Base-by-base conservation (phyloP, 2,797 vertebrate species). In the Protosalanx chinensis region DNA sequence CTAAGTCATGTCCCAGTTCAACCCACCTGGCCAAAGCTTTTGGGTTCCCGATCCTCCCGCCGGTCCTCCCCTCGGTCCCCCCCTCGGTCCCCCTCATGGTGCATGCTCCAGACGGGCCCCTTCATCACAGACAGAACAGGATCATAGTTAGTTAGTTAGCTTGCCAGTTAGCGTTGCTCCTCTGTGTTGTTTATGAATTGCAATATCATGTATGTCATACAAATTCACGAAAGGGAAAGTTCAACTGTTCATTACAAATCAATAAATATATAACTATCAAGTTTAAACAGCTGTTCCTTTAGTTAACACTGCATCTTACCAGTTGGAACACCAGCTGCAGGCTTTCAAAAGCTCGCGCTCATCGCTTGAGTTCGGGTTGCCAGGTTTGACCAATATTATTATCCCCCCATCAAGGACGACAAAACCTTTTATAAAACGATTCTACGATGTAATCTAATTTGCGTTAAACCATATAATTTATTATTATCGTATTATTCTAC, bases 1-100 rank as follows among this genome's bases (percentile, higher is more conserved):
- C 51, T 6, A 56, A 56, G 18, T 6, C 51, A 56, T 16, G 15
- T 18, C 13, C 18, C 51, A 8, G 6, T n/a, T 56, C 41, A n/a
- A 61, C 80, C 1, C 10, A 90, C 90, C 85, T 90, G 86, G 73
- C 90, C 90, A 33, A 91, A 91, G 46, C 33, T 4, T 13, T 27
- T 86, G 56, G 76, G 1, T 3, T 72, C 70, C 41, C 69, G 58
- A 59, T 3, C 35, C 70, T 60, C 73, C 60, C 35, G 76, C 20
- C 56, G 20, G 59, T 87, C 83, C 32, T 76, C 80, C 0, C 23
- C 23, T 27, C 69, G 58, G 61, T 87, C 83, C 32, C 23, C 23
- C 23, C 23, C 23, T 27, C 23, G 23, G 23, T 76, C 80, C 0
- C 20, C 0, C 27, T 73, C 71, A 15, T 53, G 16, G 73, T 76